A percentile compares a stretch with the other conserved stretches of the same genome.
Conservation (phyloP, 2,113 vertebrate genomes). For the human region DNA sequence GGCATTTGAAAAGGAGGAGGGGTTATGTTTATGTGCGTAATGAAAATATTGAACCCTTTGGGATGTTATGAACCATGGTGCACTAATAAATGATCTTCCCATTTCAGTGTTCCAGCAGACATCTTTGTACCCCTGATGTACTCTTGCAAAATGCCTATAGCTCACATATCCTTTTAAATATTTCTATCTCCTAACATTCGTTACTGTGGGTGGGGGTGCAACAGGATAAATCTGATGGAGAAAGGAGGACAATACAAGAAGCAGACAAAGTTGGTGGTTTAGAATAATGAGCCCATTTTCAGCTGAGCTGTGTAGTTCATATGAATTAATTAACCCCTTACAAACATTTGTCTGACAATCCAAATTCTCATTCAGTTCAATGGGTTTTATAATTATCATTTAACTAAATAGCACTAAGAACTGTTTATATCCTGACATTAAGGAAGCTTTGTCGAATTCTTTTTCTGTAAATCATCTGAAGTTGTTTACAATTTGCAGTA, state of each 20-base stretch:
- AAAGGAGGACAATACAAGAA: constrained; percentile 51
- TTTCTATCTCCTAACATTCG: constrained; percentile 58
- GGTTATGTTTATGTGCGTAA: constrained; percentile 61
- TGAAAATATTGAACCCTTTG: constrained; percentile 71
- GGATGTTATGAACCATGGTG: constrained; percentile 56
- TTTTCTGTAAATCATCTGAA: constrained; percentile 51
- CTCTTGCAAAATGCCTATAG: constrained; percentile 51
- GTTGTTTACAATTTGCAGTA: constrained; percentile 61
- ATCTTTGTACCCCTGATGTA: constrained; percentile 52
- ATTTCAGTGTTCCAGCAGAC: constrained; percentile 51
- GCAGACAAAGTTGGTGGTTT: constrained; percentile 40
- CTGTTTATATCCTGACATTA: constrained; percentile 65
- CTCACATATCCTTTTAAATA: constrained; percentile 59
- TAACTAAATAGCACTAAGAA: constrained; percentile 71
- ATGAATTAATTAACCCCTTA: constrained; percentile 78
- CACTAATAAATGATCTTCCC: constrained; percentile 69
- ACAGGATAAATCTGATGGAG: constrained; percentile 3
- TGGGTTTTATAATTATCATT: constrained; percentile 74
- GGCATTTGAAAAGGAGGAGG: constrained; percentile 61
- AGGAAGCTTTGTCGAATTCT: constrained; percentile 58
- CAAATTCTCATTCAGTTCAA: constrained; percentile 72
- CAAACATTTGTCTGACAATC: constrained; percentile 69
- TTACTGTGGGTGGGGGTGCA: neutral
- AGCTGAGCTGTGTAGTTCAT: constrained; percentile 64
- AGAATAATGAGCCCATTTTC: constrained; percentile 77